Evolutionary conservation across 2,113 vertebrate genomes (phyloP).

Genomic region (Sitta europaea): DNA sequence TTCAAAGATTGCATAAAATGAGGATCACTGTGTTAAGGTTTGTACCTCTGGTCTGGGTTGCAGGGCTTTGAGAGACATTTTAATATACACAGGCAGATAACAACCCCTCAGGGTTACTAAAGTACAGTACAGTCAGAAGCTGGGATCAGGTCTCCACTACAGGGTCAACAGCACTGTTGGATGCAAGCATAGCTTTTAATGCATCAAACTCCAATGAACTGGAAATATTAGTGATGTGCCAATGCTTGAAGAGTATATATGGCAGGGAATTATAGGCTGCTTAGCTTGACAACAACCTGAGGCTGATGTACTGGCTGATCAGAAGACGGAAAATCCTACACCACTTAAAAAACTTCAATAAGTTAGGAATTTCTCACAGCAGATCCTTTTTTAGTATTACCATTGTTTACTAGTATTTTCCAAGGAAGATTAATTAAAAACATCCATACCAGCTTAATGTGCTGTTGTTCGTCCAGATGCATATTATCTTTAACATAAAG

Average conservation of each 20-base stretch:
- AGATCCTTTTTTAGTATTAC: not conserved
- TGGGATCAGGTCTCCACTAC: not conserved
- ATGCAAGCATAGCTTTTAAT: not conserved
- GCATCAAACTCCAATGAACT: not conserved
- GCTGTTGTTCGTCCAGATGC: not conserved
- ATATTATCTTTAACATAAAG: not conserved
- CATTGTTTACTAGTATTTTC: constrained; percentile 24
- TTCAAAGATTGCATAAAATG: not conserved
- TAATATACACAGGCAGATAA: not conserved
- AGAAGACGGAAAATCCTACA: constrained; percentile 30
- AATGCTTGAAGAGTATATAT: not conserved
- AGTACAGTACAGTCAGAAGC: not conserved
- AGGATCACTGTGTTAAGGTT: not conserved
- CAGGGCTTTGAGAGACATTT: not conserved
- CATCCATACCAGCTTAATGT: not conserved
- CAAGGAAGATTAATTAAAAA: constrained; percentile 24
- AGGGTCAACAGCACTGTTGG: not conserved
- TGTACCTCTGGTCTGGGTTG: not conserved
- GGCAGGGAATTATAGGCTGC: not conserved
- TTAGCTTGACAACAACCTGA: not conserved
- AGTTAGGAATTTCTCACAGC: not conserved
- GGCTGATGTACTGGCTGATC: not conserved
- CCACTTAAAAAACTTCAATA: not conserved
- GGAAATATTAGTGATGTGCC: not conserved
- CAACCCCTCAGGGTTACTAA: not conserved